Conservation (phyloP, 2,797 vertebrate genomes). For the Chiloscyllium punctatum region DNA sequence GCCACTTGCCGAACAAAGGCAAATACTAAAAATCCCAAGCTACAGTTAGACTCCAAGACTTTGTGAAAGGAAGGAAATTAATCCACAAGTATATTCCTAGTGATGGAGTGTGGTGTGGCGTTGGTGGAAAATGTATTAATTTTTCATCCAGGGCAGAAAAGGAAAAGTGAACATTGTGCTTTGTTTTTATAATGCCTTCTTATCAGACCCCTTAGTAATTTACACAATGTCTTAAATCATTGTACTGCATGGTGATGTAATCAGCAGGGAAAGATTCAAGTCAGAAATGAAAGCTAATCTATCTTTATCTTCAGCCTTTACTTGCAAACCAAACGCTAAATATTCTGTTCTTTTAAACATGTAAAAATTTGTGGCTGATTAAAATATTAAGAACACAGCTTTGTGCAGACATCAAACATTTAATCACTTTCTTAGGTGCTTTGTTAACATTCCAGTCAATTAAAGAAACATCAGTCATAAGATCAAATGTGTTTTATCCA, state of each 20-base stretch:
- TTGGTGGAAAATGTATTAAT: neutral
- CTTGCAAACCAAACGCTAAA: neutral
- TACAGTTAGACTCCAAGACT: neutral
- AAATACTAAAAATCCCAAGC: neutral
- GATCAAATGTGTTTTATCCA: neutral
- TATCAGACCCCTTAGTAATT: neutral
- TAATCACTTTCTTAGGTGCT: neutral
- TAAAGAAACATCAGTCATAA: neutral
- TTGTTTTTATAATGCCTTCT: neutral
- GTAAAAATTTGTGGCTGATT: neutral
- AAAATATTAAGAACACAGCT: neutral
- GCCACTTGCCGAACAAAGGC: neutral
- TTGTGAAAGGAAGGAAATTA: neutral
- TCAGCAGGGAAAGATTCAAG: neutral
- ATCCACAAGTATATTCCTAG: neutral
- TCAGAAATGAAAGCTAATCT: neutral
- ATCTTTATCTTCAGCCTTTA: neutral
- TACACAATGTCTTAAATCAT: neutral
- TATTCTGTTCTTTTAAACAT: neutral
- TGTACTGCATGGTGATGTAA: neutral
- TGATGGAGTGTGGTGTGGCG: neutral
- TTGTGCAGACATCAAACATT: too few relatives aligned
- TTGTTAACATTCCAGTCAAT: neutral
- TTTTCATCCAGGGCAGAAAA: neutral
- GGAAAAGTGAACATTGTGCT: neutral